Conservation (phyloP, 2,888 invertebrate genomes). For the Sthenelais limicola region DNA sequence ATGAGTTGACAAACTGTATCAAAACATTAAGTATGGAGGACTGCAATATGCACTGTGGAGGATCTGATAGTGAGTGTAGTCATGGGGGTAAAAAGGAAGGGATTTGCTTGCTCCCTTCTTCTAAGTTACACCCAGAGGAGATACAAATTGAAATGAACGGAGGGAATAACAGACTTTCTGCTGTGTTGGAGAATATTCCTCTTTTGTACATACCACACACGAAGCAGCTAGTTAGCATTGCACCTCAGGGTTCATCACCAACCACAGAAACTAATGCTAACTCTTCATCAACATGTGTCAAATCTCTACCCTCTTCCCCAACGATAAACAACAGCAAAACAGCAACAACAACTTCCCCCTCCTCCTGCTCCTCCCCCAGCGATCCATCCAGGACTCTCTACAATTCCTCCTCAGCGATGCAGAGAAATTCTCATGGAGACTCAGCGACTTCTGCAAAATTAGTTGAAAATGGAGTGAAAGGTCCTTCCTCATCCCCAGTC, state of each 20-base stretch:
- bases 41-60: not conserved
- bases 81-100: not conserved
- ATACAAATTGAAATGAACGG: slow-evolving; percentile 27
- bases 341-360: not conserved
- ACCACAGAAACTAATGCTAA: not conserved
- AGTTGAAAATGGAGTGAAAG: too few relatives aligned
- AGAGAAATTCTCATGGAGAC: too few relatives aligned
- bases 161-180: slow-evolving; percentile 60
- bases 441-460: too few relatives aligned
- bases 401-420: too few relatives aligned
- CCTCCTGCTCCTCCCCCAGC: not conserved
- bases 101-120: too few relatives aligned
- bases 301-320: slow-evolving; percentile 8
- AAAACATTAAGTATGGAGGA: slow-evolving; percentile 16
- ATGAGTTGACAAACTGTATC: slow-evolving; percentile 10
- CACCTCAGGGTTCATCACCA: slow-evolving; percentile 1
- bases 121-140: not conserved
- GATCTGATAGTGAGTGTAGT: not conserved
- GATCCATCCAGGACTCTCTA: too few relatives aligned
- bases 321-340: not conserved
- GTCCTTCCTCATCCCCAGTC: too few relatives aligned
- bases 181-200: slow-evolving; percentile 66
- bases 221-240: slow-evolving; percentile 55
- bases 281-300: not conserved
- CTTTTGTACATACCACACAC: slow-evolving; percentile 66